phyloP scores from a whole-genome alignment of 2,113 vertebrate genomes.

The Alaudala cheleensis region DNA sequence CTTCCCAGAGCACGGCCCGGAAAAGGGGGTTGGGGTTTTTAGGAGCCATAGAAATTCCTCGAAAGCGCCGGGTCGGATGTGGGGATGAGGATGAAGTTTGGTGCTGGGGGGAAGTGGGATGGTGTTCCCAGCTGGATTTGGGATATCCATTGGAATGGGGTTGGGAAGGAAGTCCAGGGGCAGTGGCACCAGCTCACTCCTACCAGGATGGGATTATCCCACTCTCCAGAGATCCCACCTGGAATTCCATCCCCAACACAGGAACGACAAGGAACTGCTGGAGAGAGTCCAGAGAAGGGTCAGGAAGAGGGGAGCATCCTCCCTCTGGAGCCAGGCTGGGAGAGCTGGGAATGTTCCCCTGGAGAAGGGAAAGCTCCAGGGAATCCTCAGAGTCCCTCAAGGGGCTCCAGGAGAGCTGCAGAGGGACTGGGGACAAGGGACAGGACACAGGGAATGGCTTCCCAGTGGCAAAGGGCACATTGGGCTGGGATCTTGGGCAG shows the following conservation, averaged over 20 bases:
- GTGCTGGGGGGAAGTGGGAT: rapidly evolving
- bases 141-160: not conserved
- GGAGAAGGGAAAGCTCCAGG: no score
- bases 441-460: not conserved
- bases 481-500: no score
- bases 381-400: no score
- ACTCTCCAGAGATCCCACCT: not conserved
- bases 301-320: not conserved
- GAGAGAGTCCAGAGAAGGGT: not conserved
- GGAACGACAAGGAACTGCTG: not conserved
- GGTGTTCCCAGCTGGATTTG: not conserved
- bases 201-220: not conserved
- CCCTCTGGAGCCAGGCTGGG: not conserved
- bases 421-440: not conserved
- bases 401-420: no score
- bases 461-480: no score
- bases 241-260: not conserved
- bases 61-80: not conserved
- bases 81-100: not conserved
- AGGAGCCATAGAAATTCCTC: not conserved
- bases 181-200: not conserved
- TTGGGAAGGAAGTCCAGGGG: not conserved
- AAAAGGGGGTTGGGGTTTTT: not conserved
- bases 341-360: no score
- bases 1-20: not conserved